These are phyloP conservation scores for Sebastes iracundus DNA, from an alignment of 2,797 vertebrate genomes.

Conservation along the genomic window DNA sequence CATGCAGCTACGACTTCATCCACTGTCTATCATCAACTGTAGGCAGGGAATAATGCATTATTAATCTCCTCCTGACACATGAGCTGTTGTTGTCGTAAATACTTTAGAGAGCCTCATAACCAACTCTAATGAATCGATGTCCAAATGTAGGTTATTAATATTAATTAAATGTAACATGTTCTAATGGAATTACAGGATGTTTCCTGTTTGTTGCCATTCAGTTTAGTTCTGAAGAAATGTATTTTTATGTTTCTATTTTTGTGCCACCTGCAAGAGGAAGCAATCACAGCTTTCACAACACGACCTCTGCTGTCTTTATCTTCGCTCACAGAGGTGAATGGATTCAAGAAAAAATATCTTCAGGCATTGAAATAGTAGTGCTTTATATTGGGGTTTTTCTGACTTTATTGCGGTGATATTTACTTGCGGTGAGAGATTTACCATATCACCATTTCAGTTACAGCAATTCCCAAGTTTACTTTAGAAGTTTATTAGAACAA, in stretches of 20 bases:
- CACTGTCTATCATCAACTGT: slow-evolving; percentile 49
- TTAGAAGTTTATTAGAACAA: neutral
- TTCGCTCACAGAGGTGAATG: slow-evolving; percentile 19
- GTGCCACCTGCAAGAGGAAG: slow-evolving; percentile 1
- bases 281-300: slow-evolving; percentile 23
- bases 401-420: slow-evolving; percentile 20
- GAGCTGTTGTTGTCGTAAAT: slow-evolving; percentile 69
- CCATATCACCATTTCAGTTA: neutral
- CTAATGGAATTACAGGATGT: neutral
- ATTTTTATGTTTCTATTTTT: slow-evolving; percentile 2
- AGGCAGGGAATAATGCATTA: slow-evolving; percentile 53
- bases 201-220: neutral
- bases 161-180: slow-evolving; percentile 22
- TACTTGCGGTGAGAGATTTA: neutral
- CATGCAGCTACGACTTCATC: slow-evolving; percentile 36
- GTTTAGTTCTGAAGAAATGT: neutral
- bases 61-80: slow-evolving; percentile 62
- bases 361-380: slow-evolving; percentile 10
- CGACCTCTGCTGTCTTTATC: slow-evolving; percentile 21
- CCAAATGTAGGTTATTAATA: slow-evolving; percentile 39
- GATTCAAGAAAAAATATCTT: slow-evolving; percentile 33
- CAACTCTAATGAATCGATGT: slow-evolving; percentile 56
- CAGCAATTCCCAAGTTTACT: neutral
- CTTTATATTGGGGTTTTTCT: slow-evolving; percentile 22
- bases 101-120: slow-evolving; percentile 52